Evolutionary conservation across 2,113 vertebrate species (phyloP), one percentile per base, ranked within the genome.

Genomic region (Cricetomys ansorgei): DNA sequence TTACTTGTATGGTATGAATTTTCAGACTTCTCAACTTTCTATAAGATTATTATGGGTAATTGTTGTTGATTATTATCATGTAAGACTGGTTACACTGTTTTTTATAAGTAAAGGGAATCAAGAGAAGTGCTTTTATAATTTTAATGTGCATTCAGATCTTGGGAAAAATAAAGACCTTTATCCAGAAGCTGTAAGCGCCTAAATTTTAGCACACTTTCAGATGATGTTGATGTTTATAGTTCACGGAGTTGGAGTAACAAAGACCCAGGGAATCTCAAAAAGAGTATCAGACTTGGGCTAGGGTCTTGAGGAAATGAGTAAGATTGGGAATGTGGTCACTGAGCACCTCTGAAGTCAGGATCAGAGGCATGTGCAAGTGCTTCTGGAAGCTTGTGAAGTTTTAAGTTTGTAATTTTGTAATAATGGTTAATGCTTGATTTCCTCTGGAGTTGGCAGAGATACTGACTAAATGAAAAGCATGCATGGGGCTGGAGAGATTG

Each of bases 121-220:
- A 81, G 15, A 19, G 12, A 31, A 37, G 29, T 70, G 21, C 21
- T 94, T 64, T 15, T 89, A 95, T 81, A 67, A 88, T 84, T 92
- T 88, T 89, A 92, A 67, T 83, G 43, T 92, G 19, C 9, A 7
- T 80, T 55, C 37, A 73, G 43, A 81, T 90, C 43, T 94, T 88
- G 37, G 85, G 92, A 90, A 92, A n/a, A 91, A 59, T 93, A 53
- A 95, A 81, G 31, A 79, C 79, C 88, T 94, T 94, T 94, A 69
- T 73, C 91, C 31, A 92, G 93, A 95, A 92, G 7, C 5, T 89
- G 25, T 48, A 27, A 27, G 70, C 70, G 91, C 81, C 48, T 92
- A n/a, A 95, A 73, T 91, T 79, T 77, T 91, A 92, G 94, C 40
- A 83, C 90, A 31, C 25, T 43, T 75, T 88, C 75, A 95, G 59